These are phyloP conservation scores for Varecia variegata DNA, from an alignment of 2,797 vertebrate species.

Conservation along the genomic window DNA sequence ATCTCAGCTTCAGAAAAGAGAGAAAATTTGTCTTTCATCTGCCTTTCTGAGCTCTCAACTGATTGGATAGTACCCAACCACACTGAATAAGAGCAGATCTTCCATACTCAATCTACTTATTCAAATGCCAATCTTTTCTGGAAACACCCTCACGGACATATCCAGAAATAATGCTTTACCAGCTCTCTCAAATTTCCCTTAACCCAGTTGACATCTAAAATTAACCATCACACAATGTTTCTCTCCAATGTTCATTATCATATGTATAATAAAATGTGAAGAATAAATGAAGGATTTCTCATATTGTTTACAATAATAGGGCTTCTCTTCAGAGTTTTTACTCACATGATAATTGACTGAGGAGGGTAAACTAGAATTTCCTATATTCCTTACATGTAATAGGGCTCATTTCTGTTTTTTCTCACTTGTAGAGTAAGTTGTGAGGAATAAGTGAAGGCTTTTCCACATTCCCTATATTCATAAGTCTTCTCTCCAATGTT, in stretches of 20 bases:
- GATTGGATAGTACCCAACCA: neutral
- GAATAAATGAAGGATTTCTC: neutral
- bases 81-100: neutral
- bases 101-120: neutral
- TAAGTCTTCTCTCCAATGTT: neutral
- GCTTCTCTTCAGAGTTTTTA: neutral
- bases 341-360: neutral
- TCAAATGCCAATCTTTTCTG: neutral
- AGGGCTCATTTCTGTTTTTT: neutral
- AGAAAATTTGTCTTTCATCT: neutral
- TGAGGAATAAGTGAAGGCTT: conserved; percentile 45
- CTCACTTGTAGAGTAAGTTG: neutral
- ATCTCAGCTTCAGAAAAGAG: neutral
- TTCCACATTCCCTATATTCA: neutral
- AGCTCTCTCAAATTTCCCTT: neutral
- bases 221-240: neutral
- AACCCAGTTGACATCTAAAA: neutral
- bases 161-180: neutral
- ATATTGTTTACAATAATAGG: neutral
- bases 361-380: neutral
- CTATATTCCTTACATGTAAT: neutral
- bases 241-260: neutral
- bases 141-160: neutral
- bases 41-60: neutral
- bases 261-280: neutral